Conservation (phyloP, 1,140 invertebrate genomes). For the silkworm (Bombyx mori) region DNA sequence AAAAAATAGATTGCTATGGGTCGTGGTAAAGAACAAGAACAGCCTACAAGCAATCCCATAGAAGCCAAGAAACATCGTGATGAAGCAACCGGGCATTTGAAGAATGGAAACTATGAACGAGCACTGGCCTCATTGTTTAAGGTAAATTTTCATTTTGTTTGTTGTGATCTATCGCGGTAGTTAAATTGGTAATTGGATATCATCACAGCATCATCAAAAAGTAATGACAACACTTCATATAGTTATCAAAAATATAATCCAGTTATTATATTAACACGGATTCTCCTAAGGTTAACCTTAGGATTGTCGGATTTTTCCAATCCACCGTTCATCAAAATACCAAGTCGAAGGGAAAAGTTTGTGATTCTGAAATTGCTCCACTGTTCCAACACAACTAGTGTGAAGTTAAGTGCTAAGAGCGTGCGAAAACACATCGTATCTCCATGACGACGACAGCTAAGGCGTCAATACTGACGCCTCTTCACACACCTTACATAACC, state of each 20-base stretch:
- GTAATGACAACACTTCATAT: too few relatives aligned
- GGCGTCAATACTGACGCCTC: slow-evolving; percentile 54
- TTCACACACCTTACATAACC: slow-evolving; percentile 57
- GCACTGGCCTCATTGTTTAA: slow-evolving; percentile 77
- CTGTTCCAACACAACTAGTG: slow-evolving; percentile 21
- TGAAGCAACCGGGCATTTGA: slow-evolving; percentile 79
- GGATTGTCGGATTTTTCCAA: too few relatives aligned
- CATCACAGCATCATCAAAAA: too few relatives aligned
- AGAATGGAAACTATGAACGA: slow-evolving; percentile 78
- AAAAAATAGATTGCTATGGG: slow-evolving; percentile 26
- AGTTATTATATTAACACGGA: too few relatives aligned
- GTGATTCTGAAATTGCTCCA: too few relatives aligned
- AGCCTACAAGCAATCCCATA: slow-evolving; percentile 60
- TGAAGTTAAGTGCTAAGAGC: slow-evolving; percentile 27
- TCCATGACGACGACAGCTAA: slow-evolving; percentile 50
- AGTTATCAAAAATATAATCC: too few relatives aligned
- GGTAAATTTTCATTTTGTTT: slow-evolving; percentile 51
- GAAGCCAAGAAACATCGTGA: slow-evolving; percentile 76
- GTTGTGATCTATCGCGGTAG: neutral
- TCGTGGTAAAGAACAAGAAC: slow-evolving; percentile 57
- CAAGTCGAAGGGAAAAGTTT: too few relatives aligned
- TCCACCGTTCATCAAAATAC: too few relatives aligned
- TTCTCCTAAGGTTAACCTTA: too few relatives aligned
- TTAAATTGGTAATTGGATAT: too few relatives aligned
- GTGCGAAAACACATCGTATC: slow-evolving; percentile 57